Conservation (phyloP, 2,888 invertebrate species). For the Gymnoscelis rufifasciata region DNA sequence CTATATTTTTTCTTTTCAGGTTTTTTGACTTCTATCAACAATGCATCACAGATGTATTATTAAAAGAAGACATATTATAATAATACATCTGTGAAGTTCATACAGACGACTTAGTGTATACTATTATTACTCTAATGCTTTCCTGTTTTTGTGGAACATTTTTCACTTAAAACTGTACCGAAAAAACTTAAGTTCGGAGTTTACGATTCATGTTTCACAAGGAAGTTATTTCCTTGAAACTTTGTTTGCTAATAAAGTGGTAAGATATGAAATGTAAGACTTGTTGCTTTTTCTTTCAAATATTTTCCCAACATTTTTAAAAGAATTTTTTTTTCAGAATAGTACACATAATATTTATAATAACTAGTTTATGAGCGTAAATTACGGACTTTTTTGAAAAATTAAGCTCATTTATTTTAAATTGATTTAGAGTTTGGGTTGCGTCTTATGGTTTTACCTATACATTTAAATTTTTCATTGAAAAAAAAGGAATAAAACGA, state of each 20-base stretch:
- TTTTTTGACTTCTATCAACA: no score
- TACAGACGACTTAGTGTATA: not conserved
- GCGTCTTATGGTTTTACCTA: no score
- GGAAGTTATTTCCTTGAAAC: conserved; percentile 19
- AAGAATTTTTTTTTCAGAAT: not conserved
- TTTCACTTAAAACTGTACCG: conserved; percentile 16
- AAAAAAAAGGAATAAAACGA: no score
- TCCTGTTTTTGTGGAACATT: conserved; percentile 14
- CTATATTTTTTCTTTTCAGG: no score
- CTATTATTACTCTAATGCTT: conserved; percentile 2
- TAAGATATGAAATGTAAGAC: conserved; percentile 21
- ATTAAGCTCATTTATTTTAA: no score
- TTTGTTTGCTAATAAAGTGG: conserved; percentile 23
- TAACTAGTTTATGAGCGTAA: no score
- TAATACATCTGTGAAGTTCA: not conserved
- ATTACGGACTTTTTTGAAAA: no score
- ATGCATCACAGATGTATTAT: no score
- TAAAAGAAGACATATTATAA: no score
- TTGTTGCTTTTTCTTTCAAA: conserved; percentile 20
- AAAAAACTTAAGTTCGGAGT: conserved; percentile 21
- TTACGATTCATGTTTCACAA: conserved; percentile 20
- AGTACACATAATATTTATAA: no score
- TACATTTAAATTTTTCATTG: no score
- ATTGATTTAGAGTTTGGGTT: no score
- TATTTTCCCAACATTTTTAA: conserved; percentile 6